Conservation (phyloP, 1,140 invertebrate genomes). For the Aphidius gifuensis region DNA sequence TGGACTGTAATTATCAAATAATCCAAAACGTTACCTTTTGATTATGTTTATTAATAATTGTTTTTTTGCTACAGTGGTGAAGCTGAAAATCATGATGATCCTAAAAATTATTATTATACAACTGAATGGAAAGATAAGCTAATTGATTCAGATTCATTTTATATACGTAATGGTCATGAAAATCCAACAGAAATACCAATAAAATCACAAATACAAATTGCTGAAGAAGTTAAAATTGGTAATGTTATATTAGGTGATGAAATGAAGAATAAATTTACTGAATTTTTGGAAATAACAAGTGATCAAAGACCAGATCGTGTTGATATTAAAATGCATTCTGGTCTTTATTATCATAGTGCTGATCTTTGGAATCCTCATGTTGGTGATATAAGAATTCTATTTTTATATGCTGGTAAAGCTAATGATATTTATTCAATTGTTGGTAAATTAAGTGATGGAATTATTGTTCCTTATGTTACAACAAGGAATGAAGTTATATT, state of each 20-base stretch:
- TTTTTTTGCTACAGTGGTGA: constrained; percentile 25
- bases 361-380: constrained; percentile 82
- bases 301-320: constrained; percentile 76
- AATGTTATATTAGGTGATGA: constrained; percentile 57
- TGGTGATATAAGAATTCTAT: constrained; percentile 78
- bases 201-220: constrained; percentile 60
- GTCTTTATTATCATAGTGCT: constrained; percentile 78
- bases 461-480: constrained; percentile 68
- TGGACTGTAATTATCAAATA: constrained; percentile 51
- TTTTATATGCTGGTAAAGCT: constrained; percentile 76
- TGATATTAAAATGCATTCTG: constrained; percentile 81
- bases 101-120: constrained; percentile 69
- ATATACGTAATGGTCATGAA: constrained; percentile 69
- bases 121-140: constrained; percentile 81
- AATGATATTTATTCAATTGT: constrained; percentile 73
- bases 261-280: constrained; percentile 72
- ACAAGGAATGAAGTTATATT: constrained; percentile 62
- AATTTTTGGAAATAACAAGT: constrained; percentile 76
- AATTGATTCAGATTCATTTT: constrained; percentile 72
- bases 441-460: constrained; percentile 65
- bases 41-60: no score
- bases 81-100: constrained; percentile 30
- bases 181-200: constrained; percentile 72
- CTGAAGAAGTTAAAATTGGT: constrained; percentile 59
- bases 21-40: no score